Evolutionary conservation across 2,113 vertebrate genomes (phyloP).

Genomic region (Pterocles burchelli): DNA sequence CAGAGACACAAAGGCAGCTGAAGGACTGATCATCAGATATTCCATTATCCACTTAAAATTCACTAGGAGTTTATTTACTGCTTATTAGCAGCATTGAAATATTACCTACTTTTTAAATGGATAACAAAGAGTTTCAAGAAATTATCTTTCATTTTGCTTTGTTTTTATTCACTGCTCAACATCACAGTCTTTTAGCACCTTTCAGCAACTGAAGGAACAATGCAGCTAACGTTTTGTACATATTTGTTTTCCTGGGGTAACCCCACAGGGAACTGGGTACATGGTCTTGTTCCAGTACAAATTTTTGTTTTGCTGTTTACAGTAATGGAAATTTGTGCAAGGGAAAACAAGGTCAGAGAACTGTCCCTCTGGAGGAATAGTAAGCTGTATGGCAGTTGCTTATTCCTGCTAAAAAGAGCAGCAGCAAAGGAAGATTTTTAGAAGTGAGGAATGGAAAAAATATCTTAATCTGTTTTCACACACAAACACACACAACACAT

Average conservation of each 20-base stretch:
- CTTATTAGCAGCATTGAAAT: not conserved
- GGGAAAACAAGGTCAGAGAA: not conserved
- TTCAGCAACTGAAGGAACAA: not conserved
- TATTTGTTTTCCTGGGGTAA: not conserved
- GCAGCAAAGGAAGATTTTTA: not conserved
- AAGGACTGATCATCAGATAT: not conserved
- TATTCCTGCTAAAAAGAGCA: not conserved
- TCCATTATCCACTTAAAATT: not conserved
- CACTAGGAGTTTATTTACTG: not conserved
- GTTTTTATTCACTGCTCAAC: not conserved
- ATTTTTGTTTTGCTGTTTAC: not conserved
- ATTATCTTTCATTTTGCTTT: not conserved
- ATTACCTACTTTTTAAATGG: not conserved
- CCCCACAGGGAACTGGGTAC: not conserved
- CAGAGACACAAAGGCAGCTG: not conserved
- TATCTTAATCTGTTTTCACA: not conserved
- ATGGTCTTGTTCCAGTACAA: not conserved
- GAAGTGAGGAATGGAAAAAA: not conserved
- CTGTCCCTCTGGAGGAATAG: not conserved
- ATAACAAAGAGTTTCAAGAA: not conserved
- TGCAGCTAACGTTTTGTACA: not conserved
- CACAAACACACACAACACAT: not conserved
- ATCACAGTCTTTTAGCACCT: not conserved
- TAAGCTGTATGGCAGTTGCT: not conserved
- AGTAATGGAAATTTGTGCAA: not conserved